These are phyloP conservation scores for Chalcis sispes DNA, from an alignment of 2,888 invertebrate species.

Conservation along the genomic window DNA sequence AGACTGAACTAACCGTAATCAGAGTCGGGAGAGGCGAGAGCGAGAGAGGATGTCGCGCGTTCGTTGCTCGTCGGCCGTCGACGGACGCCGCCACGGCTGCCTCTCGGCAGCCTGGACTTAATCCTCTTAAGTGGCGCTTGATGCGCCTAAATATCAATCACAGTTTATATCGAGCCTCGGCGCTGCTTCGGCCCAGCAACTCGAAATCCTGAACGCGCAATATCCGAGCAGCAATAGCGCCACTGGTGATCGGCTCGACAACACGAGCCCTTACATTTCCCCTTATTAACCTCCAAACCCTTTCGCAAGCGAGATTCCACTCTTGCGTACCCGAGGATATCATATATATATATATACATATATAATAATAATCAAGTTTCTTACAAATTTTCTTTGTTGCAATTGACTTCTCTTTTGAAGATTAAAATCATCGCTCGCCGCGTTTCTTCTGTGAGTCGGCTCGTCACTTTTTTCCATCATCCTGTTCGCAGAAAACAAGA, in stretches of 20 bases:
- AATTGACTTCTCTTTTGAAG: too few relatives aligned
- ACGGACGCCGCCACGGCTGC: neutral
- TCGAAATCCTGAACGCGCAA: conserved; percentile 55
- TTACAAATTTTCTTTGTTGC: too few relatives aligned
- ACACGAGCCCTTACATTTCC: conserved; percentile 50
- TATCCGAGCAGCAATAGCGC: conserved; percentile 2
- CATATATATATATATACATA: too few relatives aligned
- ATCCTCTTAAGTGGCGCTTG: conserved; percentile 74
- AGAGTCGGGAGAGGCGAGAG: conserved; percentile 68
- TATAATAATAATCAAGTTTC: too few relatives aligned
- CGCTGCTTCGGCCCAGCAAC: conserved; percentile 51
- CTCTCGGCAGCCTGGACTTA: conserved; percentile 62
- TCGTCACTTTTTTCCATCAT: too few relatives aligned
- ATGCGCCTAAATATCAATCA: conserved; percentile 74
- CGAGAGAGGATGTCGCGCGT: conserved; percentile 41
- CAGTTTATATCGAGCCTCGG: conserved; percentile 62
- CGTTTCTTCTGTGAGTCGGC: too few relatives aligned
- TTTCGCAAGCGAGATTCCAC: too few relatives aligned
- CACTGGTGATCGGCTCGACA: conserved; percentile 57
- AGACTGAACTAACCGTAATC: conserved; percentile 73
- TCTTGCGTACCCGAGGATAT: neutral
- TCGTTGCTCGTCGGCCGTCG: neutral
- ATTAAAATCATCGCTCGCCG: too few relatives aligned
- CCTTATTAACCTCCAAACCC: neutral
- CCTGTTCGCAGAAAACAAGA: too few relatives aligned